Evolutionary conservation across 2,797 vertebrate species (phyloP).

Genomic region (Myiotriccus ornatus): DNA sequence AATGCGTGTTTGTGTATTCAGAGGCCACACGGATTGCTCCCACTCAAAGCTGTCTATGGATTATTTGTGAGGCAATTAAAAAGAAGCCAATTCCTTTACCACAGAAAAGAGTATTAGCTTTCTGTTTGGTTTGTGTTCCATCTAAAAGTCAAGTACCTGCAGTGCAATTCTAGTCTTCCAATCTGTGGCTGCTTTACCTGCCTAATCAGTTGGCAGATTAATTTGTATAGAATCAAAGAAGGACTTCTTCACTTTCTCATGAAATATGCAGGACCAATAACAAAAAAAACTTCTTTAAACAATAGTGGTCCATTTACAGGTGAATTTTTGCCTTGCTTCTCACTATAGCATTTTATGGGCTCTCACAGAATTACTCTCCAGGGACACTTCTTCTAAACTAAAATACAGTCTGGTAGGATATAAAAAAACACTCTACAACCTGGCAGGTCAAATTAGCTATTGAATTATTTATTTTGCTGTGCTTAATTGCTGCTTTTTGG

Average conservation of each 20-base stretch:
- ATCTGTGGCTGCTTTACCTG: conserved; percentile 29
- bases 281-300: neutral
- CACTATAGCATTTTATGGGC: neutral
- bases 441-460: conserved; percentile 53
- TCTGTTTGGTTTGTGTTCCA: conserved; percentile 34
- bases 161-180: conserved; percentile 8
- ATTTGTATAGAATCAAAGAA: conserved; percentile 28
- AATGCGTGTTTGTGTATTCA: neutral
- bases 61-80: conserved; percentile 62
- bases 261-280: conserved; percentile 13
- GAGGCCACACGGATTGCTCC: conserved; percentile 6
- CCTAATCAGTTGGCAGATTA: conserved; percentile 29
- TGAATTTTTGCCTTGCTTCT: neutral
- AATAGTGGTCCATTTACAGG: neutral
- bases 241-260: conserved; percentile 1
- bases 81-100: conserved; percentile 22
- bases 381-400: conserved; percentile 35
- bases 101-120: conserved; percentile 11
- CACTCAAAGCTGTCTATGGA: conserved; percentile 30
- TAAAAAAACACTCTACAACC: conserved; percentile 34
- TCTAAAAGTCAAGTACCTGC: conserved; percentile 18
- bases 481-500: conserved; percentile 61
- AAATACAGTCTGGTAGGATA: conserved; percentile 37
- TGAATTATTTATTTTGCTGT: conserved; percentile 69
- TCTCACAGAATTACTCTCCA: conserved; percentile 20